Conservation (phyloP, 2,113 vertebrate genomes). For the Microtus richardsoni region DNA sequence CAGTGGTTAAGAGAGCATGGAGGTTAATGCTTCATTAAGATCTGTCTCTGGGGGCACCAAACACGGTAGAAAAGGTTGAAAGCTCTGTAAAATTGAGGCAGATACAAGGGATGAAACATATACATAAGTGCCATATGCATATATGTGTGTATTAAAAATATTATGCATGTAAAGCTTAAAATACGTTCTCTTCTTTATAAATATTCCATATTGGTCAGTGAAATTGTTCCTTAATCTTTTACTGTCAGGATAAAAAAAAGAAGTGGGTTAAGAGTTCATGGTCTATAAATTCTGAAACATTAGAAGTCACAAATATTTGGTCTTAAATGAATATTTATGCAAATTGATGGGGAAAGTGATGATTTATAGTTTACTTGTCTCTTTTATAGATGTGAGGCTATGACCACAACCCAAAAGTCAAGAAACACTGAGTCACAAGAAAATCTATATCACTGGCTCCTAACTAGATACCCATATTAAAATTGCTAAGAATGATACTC, state of each 20-base stretch:
- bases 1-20: not conserved
- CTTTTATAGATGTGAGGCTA: not conserved
- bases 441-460: not conserved
- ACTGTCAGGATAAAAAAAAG: not conserved
- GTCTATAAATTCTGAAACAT: not conserved
- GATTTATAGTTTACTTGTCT: not conserved
- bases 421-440: conserved; percentile 14
- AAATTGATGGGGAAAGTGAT: not conserved
- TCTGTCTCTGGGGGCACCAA: not conserved
- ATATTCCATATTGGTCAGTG: not conserved
- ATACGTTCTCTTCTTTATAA: not conserved
- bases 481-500: not conserved
- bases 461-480: not conserved
- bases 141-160: not conserved
- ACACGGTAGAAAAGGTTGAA: not conserved
- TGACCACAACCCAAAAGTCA: not conserved
- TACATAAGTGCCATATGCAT: too few relatives aligned
- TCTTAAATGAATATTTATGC: not conserved
- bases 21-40: not conserved
- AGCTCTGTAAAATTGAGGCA: not conserved
- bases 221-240: conserved; percentile 4
- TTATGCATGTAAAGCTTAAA: not conserved
- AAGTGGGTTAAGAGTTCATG: not conserved
- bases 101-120: not conserved
- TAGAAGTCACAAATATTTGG: not conserved